A percentile compares a stretch with the other conserved stretches of the same genome.
Conservation (phyloP, 2,797 vertebrate species). For the Hyperoplus lanceolatus region DNA sequence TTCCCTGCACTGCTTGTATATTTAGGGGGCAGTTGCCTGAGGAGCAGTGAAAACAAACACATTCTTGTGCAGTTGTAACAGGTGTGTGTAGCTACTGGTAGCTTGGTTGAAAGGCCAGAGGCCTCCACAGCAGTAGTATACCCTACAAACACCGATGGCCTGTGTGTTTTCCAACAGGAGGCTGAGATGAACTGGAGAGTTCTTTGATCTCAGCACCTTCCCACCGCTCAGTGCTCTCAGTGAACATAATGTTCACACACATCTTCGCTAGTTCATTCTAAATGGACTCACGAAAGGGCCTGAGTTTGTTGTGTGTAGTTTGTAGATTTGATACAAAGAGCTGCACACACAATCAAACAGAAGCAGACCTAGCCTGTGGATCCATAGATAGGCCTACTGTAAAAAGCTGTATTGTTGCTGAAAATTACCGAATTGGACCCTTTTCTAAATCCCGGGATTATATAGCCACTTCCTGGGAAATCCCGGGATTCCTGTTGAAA, state of each 20-base stretch:
- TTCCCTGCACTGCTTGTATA: constrained; percentile 15
- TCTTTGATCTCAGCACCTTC: constrained; percentile 61
- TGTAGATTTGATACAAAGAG: background rate
- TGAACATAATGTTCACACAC: background rate
- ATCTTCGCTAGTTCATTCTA: background rate
- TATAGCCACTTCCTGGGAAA: too few species aligned
- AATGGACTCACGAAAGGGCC: background rate
- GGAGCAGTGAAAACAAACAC: constrained; percentile 58
- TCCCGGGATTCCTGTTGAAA: too few species aligned
- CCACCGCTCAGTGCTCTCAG: constrained; percentile 9
- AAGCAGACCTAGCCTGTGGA: background rate
- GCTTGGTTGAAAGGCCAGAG: constrained; percentile 32
- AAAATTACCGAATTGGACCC: too few species aligned
- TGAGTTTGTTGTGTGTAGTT: background rate
- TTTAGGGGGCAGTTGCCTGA: constrained; percentile 35
- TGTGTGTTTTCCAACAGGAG: constrained; percentile 53
- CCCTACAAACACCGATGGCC: constrained; percentile 32
- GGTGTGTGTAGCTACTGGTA: constrained; percentile 59
- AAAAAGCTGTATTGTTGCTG: too few species aligned
- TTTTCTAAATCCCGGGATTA: too few species aligned
- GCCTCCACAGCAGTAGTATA: constrained; percentile 34
- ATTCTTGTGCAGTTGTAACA: constrained; percentile 72
- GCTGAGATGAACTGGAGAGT: constrained; percentile 22
- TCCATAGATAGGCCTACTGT: too few species aligned
- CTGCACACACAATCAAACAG: background rate